phyloP scores from a whole-genome alignment of 2,888 invertebrate genomes.

The Drosophila histrio region DNA sequence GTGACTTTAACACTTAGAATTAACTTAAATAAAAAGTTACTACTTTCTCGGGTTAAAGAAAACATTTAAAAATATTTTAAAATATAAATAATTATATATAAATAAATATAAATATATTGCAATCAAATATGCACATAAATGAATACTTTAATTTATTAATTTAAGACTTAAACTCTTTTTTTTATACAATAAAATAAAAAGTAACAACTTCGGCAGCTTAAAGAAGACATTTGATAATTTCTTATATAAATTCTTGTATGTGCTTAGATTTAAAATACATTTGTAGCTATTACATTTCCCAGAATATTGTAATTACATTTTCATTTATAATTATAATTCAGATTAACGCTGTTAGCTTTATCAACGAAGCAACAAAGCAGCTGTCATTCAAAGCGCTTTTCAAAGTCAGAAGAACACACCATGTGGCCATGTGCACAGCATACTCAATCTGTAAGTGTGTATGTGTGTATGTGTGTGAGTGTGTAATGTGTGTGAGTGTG shows the following conservation, averaged over 20 bases:
- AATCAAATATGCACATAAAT: neutral
- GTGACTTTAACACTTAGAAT: no score
- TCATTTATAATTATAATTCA: slow-evolving; percentile 1
- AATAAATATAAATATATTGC: neutral
- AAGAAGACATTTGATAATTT: neutral
- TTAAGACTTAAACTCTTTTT: neutral
- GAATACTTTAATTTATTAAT: no score
- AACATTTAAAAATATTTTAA: no score
- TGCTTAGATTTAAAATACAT: neutral
- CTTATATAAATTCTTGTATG: no score
- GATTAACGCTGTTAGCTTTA: slow-evolving; percentile 7
- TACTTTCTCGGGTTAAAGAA: no score
- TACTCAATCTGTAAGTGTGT: slow-evolving; percentile 23
- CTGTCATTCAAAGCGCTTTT: slow-evolving; percentile 63
- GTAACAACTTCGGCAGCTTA: no score
- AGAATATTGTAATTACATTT: neutral
- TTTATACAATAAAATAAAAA: no score
- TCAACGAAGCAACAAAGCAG: slow-evolving; percentile 36
- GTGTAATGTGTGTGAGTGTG: slow-evolving; percentile 10
- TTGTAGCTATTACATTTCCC: neutral
- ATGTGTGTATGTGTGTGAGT: slow-evolving; percentile 29
- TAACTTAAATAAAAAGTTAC: no score
- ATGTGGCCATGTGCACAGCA: slow-evolving; percentile 47
- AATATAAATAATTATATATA: slow-evolving; percentile 11
- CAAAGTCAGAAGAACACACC: slow-evolving; percentile 66